phyloP scores from a whole-genome alignment of 2,888 invertebrate species.

The Andrena hattorfiana region DNA sequence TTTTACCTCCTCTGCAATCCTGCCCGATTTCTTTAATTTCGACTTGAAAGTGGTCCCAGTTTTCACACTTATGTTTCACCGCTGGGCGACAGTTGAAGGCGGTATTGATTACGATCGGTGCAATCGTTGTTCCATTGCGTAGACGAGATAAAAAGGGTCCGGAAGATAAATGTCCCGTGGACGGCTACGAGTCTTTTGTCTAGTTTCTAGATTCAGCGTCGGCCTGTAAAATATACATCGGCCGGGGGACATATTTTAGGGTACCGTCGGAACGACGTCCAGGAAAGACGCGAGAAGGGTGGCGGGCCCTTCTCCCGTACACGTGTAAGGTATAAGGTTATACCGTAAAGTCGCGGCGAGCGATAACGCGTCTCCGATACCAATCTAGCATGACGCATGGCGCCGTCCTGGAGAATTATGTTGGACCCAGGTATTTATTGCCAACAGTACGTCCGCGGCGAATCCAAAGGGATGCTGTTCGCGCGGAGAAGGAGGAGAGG shows the following conservation, averaged over 20 bases:
- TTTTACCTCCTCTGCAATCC: conserved; percentile 27
- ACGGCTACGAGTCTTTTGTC: conserved; percentile 50
- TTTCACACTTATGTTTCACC: too few species aligned
- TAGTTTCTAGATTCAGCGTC: conserved; percentile 47
- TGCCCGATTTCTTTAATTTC: neutral
- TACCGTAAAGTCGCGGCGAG: conserved; percentile 69
- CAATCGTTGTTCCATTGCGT: neutral
- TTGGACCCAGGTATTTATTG: conserved; percentile 76
- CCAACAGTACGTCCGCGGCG: conserved; percentile 62
- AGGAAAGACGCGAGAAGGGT: conserved; percentile 57
- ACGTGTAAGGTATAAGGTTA: conserved; percentile 69
- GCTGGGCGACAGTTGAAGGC: neutral
- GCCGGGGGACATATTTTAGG: conserved; percentile 60
- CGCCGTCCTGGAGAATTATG: conserved; percentile 76
- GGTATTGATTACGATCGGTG: conserved; percentile 4
- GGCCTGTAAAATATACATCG: conserved; percentile 62
- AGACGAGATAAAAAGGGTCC: neutral
- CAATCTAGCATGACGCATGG: conserved; percentile 80
- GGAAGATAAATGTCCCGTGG: conserved; percentile 32
- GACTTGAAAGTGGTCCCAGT: neutral
- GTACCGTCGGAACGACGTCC: conserved; percentile 56
- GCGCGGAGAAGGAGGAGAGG: neutral
- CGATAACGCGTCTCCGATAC: conserved; percentile 79
- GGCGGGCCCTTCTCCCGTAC: conserved; percentile 56
- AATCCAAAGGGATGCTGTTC: conserved; percentile 44